Conservation (phyloP, 2,888 invertebrate species). For the Leucophenga montana region DNA sequence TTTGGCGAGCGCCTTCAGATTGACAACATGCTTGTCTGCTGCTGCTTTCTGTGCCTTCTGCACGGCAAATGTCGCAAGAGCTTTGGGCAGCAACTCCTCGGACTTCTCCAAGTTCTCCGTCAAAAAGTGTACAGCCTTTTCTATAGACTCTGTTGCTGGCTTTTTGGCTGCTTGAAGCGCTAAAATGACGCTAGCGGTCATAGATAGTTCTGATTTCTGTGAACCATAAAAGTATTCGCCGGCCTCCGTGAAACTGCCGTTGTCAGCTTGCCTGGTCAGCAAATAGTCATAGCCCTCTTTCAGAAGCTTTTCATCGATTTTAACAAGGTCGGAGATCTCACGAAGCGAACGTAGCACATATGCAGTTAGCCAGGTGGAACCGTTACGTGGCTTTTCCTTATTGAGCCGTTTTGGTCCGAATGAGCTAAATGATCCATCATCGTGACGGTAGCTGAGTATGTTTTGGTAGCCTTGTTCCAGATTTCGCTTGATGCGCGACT, state of each 20-base stretch:
- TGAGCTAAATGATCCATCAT: constrained; percentile 92
- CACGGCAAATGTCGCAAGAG: constrained; percentile 84
- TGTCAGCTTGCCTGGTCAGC: constrained; percentile 78
- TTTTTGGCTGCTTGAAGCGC: constrained; percentile 80
- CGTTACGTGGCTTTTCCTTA: constrained; percentile 72
- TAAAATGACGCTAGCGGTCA: constrained; percentile 85
- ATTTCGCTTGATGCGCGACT: constrained; percentile 75
- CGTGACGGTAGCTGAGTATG: constrained; percentile 87
- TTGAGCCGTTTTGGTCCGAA: constrained; percentile 78
- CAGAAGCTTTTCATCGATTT: constrained; percentile 80
- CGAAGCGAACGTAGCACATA: constrained; percentile 85
- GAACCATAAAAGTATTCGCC: constrained; percentile 83
- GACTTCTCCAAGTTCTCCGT: constrained; percentile 79
- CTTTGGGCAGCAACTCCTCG: constrained; percentile 81
- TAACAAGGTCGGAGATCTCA: constrained; percentile 80
- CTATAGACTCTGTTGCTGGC: constrained; percentile 76
- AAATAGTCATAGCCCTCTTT: constrained; percentile 81
- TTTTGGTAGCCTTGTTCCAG: constrained; percentile 93
- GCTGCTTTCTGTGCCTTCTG: constrained; percentile 82
- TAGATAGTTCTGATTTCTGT: constrained; percentile 78
- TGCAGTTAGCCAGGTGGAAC: constrained; percentile 87
- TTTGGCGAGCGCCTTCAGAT: constrained; percentile 76
- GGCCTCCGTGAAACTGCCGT: constrained; percentile 86
- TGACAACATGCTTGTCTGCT: constrained; percentile 73
- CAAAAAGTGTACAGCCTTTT: constrained; percentile 85